Conservation (phyloP, 1,140 invertebrate genomes). For the Heliconius himera region DNA sequence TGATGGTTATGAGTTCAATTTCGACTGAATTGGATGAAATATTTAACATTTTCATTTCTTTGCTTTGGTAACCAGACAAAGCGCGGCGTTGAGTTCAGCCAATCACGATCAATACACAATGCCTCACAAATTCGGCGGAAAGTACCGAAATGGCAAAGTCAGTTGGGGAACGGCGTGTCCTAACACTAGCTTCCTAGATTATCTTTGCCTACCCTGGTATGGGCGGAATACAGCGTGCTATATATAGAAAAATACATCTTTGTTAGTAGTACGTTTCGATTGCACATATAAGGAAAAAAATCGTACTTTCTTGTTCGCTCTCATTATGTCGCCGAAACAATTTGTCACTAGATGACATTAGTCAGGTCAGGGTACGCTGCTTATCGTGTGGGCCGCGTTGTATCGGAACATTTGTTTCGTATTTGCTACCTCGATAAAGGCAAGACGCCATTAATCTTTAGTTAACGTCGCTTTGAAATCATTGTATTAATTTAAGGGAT, state of each 20-base stretch:
- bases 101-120: too few relatives aligned
- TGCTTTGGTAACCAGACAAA: not conserved
- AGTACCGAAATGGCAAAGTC: not conserved
- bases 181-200: not conserved
- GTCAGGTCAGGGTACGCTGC: slow-evolving; percentile 5
- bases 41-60: too few relatives aligned
- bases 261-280: not conserved
- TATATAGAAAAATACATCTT: not conserved
- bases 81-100: not conserved
- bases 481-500: slow-evolving; percentile 2
- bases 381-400: slow-evolving; percentile 12
- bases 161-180: not conserved
- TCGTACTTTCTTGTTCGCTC: not conserved
- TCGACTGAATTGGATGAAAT: too few relatives aligned
- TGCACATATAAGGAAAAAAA: not conserved
- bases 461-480: slow-evolving; percentile 10
- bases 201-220: not conserved
- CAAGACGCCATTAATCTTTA: slow-evolving; percentile 14
- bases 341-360: slow-evolving; percentile 12
- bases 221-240: not conserved
- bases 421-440: slow-evolving; percentile 5
- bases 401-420: slow-evolving; percentile 13
- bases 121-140: too few relatives aligned
- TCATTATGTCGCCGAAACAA: slow-evolving; percentile 11
- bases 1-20: too few relatives aligned